Conservation (phyloP, 1,140 invertebrate species). For the Neomicropteryx cornuta region DNA sequence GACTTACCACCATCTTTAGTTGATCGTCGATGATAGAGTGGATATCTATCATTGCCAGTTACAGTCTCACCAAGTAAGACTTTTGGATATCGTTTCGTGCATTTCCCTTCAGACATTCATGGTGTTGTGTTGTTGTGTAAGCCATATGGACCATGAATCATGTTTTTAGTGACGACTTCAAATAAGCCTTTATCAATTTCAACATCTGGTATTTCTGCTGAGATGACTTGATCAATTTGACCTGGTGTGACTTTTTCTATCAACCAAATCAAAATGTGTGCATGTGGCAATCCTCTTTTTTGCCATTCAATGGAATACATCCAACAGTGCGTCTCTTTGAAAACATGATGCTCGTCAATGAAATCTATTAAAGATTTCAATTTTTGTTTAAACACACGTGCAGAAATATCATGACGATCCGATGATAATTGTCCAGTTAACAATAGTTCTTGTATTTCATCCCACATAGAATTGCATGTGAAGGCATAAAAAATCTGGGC, state of each 20-base stretch:
- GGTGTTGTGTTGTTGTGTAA: slow-evolving; percentile 5
- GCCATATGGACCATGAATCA: slow-evolving; percentile 22
- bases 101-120: slow-evolving; percentile 8
- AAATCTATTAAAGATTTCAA: slow-evolving; percentile 3
- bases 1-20: no score
- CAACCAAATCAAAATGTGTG: slow-evolving; percentile 21
- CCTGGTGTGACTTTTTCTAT: slow-evolving; percentile 4
- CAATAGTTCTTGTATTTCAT: no score
- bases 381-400: slow-evolving; percentile 9
- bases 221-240: slow-evolving; percentile 7
- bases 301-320: no score
- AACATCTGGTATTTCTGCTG: slow-evolving; percentile 5
- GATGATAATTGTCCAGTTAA: no score
- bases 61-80: no score
- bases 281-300: slow-evolving; percentile 29
- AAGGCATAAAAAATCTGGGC: no score
- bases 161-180: slow-evolving; percentile 16
- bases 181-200: slow-evolving; percentile 16
- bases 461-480: no score
- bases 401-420: slow-evolving; percentile 5
- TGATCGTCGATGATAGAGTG: no score
- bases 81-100: slow-evolving; percentile 7
- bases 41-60: no score
- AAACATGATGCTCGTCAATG: slow-evolving; percentile 4
- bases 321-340: no score